phyloP scores from a whole-genome alignment of 92 coral and sea anemone genomes.

The Virgularia gustaviana region DNA sequence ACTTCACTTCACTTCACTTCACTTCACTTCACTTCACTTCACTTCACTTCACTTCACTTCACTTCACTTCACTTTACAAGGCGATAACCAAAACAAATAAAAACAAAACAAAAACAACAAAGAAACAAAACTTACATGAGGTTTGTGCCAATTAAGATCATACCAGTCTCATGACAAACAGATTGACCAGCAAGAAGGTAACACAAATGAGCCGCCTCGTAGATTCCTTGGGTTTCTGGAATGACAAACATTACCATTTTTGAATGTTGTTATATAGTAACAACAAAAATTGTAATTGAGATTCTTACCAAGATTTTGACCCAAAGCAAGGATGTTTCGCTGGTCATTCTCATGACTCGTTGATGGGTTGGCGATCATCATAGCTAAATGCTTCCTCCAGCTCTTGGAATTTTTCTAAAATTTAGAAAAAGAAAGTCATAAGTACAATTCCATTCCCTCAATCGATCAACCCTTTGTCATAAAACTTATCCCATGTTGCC shows the following conservation, averaged over 20 bases:
- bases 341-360: slow-evolving; percentile 61
- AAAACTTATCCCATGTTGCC: too few species aligned
- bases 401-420: slow-evolving; percentile 49
- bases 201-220: slow-evolving; percentile 79
- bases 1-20: neutral
- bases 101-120: neutral
- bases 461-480: neutral
- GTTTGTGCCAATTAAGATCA: slow-evolving; percentile 65
- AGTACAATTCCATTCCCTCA: neutral
- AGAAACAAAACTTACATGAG: slow-evolving; percentile 67
- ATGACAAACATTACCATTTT: neutral
- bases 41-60: neutral
- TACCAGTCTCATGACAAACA: slow-evolving; percentile 55
- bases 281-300: neutral
- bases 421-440: neutral
- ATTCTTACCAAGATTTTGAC: slow-evolving; percentile 68
- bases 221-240: slow-evolving; percentile 53
- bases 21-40: neutral
- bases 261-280: neutral
- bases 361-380: slow-evolving; percentile 86
- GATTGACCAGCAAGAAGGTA: slow-evolving; percentile 73
- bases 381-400: slow-evolving; percentile 86
- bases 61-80: neutral
- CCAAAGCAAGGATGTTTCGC: slow-evolving; percentile 58
- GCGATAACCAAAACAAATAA: neutral